Percentiles rank a stretch among this genome's conserved stretches.
These are phyloP conservation scores for Xiphophorus hellerii DNA, from an alignment of 2,113 vertebrate species.

Conservation along the genomic window DNA sequence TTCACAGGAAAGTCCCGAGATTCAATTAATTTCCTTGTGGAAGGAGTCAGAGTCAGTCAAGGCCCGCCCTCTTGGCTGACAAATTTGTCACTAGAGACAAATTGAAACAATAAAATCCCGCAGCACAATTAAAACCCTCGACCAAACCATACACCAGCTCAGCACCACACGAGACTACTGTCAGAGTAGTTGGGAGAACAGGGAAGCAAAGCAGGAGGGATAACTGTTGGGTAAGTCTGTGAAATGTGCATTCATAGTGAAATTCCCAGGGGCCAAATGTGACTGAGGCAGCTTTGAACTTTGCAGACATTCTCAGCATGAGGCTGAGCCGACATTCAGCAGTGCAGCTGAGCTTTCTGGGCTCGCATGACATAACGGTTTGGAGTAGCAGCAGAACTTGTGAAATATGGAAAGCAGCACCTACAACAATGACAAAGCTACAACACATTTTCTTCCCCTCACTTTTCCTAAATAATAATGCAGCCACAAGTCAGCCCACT, in stretches of 20 bases:
- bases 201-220: constrained; percentile 20
- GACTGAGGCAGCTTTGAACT: constrained; percentile 55
- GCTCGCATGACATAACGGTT: constrained; percentile 25
- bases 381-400: constrained; percentile 27
- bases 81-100: constrained; percentile 49
- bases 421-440: not conserved
- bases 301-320: constrained; percentile 52
- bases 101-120: constrained; percentile 43
- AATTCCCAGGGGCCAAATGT: constrained; percentile 39
- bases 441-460: not conserved
- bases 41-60: constrained; percentile 18
- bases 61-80: constrained; percentile 32
- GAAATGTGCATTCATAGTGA: constrained; percentile 49
- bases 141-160: constrained; percentile 30
- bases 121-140: constrained; percentile 42
- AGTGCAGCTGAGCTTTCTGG: constrained; percentile 13
- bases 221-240: constrained; percentile 36
- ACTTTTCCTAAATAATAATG: not conserved
- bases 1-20: constrained; percentile 23
- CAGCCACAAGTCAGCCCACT: not conserved
- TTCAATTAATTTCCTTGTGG: constrained; percentile 26
- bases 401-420: constrained; percentile 24
- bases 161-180: not conserved
- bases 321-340: constrained; percentile 24
- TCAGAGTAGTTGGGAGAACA: constrained; percentile 10